phyloP scores from a whole-genome alignment of 2,113 vertebrate genomes.

The Todiramphus chloris region DNA sequence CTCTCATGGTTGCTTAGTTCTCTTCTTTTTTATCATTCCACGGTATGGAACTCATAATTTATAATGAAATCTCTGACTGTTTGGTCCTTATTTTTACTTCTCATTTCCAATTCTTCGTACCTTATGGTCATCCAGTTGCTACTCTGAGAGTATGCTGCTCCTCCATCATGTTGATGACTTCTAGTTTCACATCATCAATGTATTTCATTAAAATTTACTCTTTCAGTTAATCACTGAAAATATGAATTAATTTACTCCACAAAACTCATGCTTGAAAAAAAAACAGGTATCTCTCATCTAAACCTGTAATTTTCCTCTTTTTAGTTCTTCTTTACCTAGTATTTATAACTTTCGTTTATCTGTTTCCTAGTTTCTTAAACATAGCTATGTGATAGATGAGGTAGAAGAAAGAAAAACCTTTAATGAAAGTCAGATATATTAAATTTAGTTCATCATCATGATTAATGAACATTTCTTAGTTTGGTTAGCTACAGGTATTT shows the following conservation, averaged over 20 bases:
- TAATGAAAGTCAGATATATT: neutral
- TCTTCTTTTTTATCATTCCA: neutral
- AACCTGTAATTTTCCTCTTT: neutral
- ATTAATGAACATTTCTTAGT: neutral
- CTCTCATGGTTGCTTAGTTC: neutral
- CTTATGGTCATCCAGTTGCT: neutral
- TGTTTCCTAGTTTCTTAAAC: neutral
- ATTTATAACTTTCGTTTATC: neutral
- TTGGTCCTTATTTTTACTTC: neutral
- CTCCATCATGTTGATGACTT: neutral
- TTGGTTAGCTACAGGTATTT: neutral
- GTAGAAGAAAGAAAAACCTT: neutral
- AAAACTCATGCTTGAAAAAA: neutral
- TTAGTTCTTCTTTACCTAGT: neutral
- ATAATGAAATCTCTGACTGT: neutral
- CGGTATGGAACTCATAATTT: neutral
- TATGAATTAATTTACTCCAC: neutral
- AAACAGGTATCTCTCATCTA: neutral
- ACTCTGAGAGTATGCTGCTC: neutral
- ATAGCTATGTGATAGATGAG: neutral
- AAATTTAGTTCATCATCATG: neutral
- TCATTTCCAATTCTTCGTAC: neutral
- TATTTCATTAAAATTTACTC: neutral
- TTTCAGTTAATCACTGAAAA: neutral
- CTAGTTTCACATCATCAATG: neutral